phyloP scores from a whole-genome alignment of 2,113 vertebrate genomes.

The Peromyscus maniculatus region DNA sequence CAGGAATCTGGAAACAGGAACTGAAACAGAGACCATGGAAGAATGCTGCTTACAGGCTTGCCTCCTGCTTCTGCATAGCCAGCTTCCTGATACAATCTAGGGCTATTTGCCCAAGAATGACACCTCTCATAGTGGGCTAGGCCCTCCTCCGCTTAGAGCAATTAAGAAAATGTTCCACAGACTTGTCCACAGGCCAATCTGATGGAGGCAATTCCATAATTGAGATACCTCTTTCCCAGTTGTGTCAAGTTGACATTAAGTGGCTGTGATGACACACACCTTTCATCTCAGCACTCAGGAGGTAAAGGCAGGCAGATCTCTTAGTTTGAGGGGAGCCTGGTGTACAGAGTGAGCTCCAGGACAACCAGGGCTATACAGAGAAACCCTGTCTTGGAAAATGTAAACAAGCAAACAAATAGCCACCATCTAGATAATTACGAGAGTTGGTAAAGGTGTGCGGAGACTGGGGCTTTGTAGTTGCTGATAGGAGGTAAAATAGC shows the following conservation, averaged over 20 bases:
- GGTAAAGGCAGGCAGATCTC: not conserved
- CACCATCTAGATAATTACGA: not conserved
- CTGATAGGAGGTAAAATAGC: not conserved
- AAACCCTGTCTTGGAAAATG: not conserved
- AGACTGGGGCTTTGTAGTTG: no score
- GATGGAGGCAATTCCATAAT: not conserved
- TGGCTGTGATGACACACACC: not conserved
- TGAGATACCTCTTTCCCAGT: not conserved
- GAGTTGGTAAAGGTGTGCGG: not conserved
- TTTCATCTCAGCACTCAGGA: rapidly evolving
- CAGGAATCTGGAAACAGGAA: not conserved
- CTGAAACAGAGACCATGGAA: not conserved
- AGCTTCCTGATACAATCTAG: not conserved
- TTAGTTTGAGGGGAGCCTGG: not conserved
- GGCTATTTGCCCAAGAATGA: not conserved
- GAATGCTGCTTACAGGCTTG: not conserved
- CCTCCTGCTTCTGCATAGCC: not conserved
- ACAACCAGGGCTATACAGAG: not conserved
- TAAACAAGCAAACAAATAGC: not conserved
- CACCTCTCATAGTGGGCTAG: not conserved
- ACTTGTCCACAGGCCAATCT: no score
- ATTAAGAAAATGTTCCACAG: not conserved
- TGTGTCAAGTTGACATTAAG: not conserved
- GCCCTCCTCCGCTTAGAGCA: not conserved
- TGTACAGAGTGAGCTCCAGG: not conserved